Evolutionary conservation across 2,113 vertebrate genomes (phyloP).

Genomic region (Anser brachyrhynchus): DNA sequence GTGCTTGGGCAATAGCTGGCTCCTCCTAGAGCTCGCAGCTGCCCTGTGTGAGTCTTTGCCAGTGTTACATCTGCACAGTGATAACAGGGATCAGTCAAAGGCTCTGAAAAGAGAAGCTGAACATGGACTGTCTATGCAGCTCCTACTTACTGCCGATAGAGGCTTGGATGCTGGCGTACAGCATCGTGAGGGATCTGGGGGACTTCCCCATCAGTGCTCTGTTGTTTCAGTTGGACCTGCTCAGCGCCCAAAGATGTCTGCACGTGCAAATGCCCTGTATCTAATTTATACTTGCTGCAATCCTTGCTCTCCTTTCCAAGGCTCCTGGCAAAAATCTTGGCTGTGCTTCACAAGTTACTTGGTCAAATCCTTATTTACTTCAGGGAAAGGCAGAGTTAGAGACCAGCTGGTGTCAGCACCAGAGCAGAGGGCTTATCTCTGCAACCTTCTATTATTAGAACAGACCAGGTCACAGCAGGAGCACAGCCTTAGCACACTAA

Average conservation of each 20-base stretch:
- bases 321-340: constrained; percentile 51
- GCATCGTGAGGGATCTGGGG: background rate
- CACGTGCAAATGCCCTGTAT: background rate
- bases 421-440: background rate
- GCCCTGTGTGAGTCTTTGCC: background rate
- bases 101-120: background rate
- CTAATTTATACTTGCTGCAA: background rate
- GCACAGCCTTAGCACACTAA: background rate
- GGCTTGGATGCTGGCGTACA: background rate
- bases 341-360: background rate
- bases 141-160: background rate
- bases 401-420: constrained; percentile 35
- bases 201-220: background rate
- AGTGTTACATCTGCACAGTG: accelerated
- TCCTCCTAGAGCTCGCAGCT: background rate
- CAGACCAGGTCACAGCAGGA: background rate
- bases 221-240: background rate
- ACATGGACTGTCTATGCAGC: background rate
- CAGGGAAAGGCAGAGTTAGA: constrained; percentile 22
- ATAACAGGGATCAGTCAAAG: background rate
- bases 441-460: background rate
- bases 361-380: constrained; percentile 32
- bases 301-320: background rate
- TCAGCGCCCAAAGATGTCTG: background rate
- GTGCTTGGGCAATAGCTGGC: background rate